Evolutionary conservation across 2,888 invertebrate genomes (phyloP).

Genomic region (Nemotelus nigrinus): DNA sequence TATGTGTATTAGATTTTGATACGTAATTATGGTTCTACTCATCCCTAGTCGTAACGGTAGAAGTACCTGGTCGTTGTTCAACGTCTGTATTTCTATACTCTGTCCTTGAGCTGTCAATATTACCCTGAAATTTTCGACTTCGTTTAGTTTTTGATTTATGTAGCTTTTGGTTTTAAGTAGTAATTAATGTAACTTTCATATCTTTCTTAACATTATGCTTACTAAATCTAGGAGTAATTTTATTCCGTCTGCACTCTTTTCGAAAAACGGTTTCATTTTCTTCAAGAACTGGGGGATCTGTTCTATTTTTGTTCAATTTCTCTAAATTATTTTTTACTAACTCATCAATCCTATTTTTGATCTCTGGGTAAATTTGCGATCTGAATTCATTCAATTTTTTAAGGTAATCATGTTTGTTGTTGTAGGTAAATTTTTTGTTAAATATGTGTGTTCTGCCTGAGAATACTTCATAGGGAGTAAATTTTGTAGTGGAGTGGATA

Average conservation of each 20-base stretch:
- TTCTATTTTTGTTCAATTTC: background rate
- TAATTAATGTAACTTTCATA: constrained; percentile 4
- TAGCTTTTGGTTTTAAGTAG: constrained; percentile 16
- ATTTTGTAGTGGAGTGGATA: too few relatives aligned
- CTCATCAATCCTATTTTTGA: background rate
- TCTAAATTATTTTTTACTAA: background rate
- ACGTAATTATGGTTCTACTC: background rate
- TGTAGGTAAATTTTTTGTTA: background rate
- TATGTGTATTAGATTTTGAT: too few relatives aligned
- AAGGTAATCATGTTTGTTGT: background rate
- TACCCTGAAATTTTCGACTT: constrained; percentile 24
- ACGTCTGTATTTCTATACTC: constrained; percentile 2
- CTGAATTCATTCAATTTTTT: background rate
- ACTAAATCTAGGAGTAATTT: constrained; percentile 20
- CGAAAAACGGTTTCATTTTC: background rate
- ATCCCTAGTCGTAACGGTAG: background rate
- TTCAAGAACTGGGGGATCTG: background rate
- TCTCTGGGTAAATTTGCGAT: background rate
- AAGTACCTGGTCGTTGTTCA: constrained; percentile 7
- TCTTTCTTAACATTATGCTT: constrained; percentile 22
- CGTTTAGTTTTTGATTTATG: constrained; percentile 30
- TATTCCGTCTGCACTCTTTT: constrained; percentile 26
- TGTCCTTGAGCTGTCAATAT: background rate
- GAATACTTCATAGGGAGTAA: too few relatives aligned
- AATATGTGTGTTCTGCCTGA: too few relatives aligned